These are phyloP conservation scores for Magallana ariakensis DNA, from an alignment of 1,140 invertebrate species.

Conservation along the genomic window DNA sequence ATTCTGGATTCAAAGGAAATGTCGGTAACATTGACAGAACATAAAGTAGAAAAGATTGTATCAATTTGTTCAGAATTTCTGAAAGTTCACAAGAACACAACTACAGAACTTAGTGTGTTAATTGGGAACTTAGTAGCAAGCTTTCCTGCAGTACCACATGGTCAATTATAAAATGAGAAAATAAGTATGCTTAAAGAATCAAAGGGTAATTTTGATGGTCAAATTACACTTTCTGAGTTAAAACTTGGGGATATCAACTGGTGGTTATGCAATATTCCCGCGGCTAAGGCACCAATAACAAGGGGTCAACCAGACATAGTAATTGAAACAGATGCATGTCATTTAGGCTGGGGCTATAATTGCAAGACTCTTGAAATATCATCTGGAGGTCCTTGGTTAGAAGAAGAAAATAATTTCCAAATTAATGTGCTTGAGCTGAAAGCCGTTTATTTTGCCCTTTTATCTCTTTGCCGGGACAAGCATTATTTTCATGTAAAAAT, in stretches of 20 bases:
- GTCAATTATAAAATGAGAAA: conserved; percentile 47
- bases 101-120: too few species aligned
- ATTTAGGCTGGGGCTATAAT: conserved; percentile 25
- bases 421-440: conserved; percentile 9
- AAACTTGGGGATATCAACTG: neutral
- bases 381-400: conserved; percentile 7
- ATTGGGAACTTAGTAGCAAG: too few species aligned
- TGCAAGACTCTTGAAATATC: neutral
- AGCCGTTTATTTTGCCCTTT: conserved; percentile 26
- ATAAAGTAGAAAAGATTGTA: too few species aligned
- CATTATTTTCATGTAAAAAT: conserved; percentile 8
- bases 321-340: conserved; percentile 28
- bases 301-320: conserved; percentile 24
- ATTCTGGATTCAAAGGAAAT: too few species aligned
- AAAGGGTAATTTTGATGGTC: conserved; percentile 23
- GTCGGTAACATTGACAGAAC: too few species aligned
- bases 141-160: too few species aligned
- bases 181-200: neutral
- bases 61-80: too few species aligned
- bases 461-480: conserved; percentile 17
- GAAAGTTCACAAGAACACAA: too few species aligned
- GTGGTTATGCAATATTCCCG: too few species aligned
- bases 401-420: neutral
- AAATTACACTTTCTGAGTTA: conserved; percentile 18
- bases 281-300: neutral